phyloP scores from a whole-genome alignment of 2,797 vertebrate species.

The Diglossa cyanea region DNA sequence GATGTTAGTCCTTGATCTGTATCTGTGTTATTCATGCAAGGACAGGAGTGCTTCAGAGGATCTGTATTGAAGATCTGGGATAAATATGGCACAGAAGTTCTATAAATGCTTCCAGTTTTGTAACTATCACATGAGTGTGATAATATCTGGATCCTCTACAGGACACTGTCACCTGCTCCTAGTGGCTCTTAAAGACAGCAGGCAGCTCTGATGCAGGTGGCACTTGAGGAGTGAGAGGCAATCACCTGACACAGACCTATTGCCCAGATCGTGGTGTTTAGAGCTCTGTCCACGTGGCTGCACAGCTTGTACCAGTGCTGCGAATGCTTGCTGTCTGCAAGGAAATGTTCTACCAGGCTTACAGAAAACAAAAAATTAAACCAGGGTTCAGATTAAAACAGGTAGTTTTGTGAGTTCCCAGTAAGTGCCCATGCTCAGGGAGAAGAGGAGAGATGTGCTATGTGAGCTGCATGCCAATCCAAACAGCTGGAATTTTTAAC shows the following conservation, averaged over 20 bases:
- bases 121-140: not conserved
- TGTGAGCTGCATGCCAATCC: not conserved
- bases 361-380: not conserved
- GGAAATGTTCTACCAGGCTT: not conserved
- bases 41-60: not conserved
- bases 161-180: not conserved
- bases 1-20: not conserved
- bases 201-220: not conserved
- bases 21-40: not conserved
- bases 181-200: not conserved
- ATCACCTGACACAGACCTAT: rapidly evolving
- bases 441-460: not conserved
- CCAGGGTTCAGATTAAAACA: not conserved
- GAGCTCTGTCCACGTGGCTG: not conserved
- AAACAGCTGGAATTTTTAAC: not conserved
- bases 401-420: not conserved
- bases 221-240: not conserved
- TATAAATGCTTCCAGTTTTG: not conserved
- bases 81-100: not conserved
- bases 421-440: not conserved
- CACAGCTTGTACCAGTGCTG: not conserved
- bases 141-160: not conserved
- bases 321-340: not conserved
- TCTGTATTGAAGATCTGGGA: not conserved
- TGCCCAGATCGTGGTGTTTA: not conserved